These are phyloP conservation scores for Daktulosphaira vitifoliae DNA, from an alignment of 1,140 invertebrate genomes.

Conservation along the genomic window DNA sequence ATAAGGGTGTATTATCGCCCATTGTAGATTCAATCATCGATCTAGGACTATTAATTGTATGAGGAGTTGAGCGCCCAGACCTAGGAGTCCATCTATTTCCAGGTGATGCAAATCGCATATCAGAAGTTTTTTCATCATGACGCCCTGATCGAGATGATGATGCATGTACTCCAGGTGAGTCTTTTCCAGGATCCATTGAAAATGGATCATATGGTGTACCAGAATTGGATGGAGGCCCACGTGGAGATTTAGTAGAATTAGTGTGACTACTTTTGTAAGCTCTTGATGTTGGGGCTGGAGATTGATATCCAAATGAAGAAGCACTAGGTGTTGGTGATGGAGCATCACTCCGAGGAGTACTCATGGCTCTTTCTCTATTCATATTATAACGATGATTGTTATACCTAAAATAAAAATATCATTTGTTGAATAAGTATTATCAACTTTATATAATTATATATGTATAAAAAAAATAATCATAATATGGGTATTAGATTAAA, in stretches of 20 bases:
- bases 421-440: too few relatives aligned
- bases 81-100: constrained; percentile 41
- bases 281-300: constrained; percentile 5
- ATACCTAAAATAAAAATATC: constrained; percentile 15
- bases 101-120: constrained; percentile 15
- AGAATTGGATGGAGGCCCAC: constrained; percentile 11
- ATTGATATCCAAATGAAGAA: constrained; percentile 14
- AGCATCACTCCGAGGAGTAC: constrained; percentile 18
- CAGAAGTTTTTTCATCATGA: neutral
- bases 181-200: constrained; percentile 20
- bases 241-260: neutral
- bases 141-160: constrained; percentile 13
- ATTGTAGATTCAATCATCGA: constrained; percentile 64
- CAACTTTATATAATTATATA: too few relatives aligned
- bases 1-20: constrained; percentile 83
- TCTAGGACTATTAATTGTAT: constrained; percentile 72
- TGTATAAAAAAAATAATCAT: too few relatives aligned
- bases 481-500: too few relatives aligned
- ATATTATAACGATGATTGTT: constrained; percentile 27
- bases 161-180: constrained; percentile 1
- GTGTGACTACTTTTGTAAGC: constrained; percentile 5
- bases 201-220: constrained; percentile 28
- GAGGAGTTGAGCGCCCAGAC: constrained; percentile 62
- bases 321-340: constrained; percentile 20
- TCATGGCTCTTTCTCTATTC: constrained; percentile 11